Evolutionary conservation across 1,140 invertebrate genomes (phyloP).

Genomic region (Helicoverpa zea): DNA sequence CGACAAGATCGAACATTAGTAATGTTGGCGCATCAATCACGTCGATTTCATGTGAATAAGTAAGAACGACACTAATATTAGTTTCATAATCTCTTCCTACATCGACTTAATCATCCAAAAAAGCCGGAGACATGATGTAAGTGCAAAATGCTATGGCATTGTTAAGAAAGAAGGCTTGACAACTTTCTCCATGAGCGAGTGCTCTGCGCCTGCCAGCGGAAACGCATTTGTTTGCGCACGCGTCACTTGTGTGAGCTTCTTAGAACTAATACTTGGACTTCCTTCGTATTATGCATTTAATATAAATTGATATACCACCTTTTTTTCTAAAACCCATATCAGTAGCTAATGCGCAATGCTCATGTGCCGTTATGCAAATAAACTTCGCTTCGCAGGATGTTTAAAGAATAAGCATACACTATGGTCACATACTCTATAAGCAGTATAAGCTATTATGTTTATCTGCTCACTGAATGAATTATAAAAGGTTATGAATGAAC

Average conservation of each 20-base stretch:
- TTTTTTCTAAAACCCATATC: slow-evolving; percentile 33
- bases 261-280: slow-evolving; percentile 57
- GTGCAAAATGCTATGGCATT: slow-evolving; percentile 45
- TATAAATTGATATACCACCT: slow-evolving; percentile 23
- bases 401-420: slow-evolving; percentile 6
- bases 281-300: slow-evolving; percentile 50
- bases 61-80: slow-evolving; percentile 17
- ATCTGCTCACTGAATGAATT: slow-evolving; percentile 33
- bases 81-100: slow-evolving; percentile 49
- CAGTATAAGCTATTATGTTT: slow-evolving; percentile 39
- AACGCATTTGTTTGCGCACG: slow-evolving; percentile 56
- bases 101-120: slow-evolving; percentile 46
- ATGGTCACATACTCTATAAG: slow-evolving; percentile 20
- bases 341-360: background rate
- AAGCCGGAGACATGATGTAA: slow-evolving; percentile 35
- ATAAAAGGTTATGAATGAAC: slow-evolving; percentile 37
- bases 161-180: slow-evolving; percentile 57
- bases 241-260: slow-evolving; percentile 54
- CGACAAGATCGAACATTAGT: slow-evolving; percentile 19
- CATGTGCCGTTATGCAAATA: slow-evolving; percentile 5
- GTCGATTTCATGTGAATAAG: slow-evolving; percentile 10
- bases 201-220: slow-evolving; percentile 53
- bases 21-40: slow-evolving; percentile 16
- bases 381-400: slow-evolving; percentile 24
- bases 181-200: slow-evolving; percentile 63